These are phyloP conservation scores for Poeciliopsis prolifica DNA, from an alignment of 2,113 vertebrate genomes.

Conservation along the genomic window DNA sequence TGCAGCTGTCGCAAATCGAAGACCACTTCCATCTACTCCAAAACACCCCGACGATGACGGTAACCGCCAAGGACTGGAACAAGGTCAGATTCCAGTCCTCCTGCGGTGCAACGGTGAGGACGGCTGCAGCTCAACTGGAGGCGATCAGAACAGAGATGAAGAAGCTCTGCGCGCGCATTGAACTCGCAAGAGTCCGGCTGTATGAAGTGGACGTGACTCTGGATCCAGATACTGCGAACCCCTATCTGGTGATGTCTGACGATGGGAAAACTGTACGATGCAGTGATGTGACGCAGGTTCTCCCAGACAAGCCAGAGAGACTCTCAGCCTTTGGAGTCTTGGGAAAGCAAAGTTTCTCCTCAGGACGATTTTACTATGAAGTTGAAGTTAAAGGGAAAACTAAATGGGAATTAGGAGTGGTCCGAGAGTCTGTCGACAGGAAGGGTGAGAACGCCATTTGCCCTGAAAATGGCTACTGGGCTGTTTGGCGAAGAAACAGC, in stretches of 20 bases:
- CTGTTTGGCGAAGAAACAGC: background rate
- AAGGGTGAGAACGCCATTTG: background rate
- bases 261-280: background rate
- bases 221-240: conserved; percentile 9
- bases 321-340: conserved; percentile 1
- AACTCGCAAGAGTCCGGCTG: conserved; percentile 9
- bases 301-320: background rate
- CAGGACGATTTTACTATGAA: background rate
- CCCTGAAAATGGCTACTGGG: conserved; percentile 5
- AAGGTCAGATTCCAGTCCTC: background rate
- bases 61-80: conserved; percentile 1
- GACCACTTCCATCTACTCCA: conserved; percentile 20
- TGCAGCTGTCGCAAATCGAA: background rate
- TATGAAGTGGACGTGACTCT: conserved; percentile 14
- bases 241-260: background rate
- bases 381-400: background rate
- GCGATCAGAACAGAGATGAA: background rate
- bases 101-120: background rate
- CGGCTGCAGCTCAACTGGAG: conserved; percentile 7
- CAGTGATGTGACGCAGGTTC: background rate
- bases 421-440: conserved; percentile 2
- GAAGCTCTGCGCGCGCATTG: background rate
- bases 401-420: conserved; percentile 17
- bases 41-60: background rate
- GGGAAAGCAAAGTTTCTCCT: conserved; percentile 4